Base-by-base conservation (phyloP, 2,797 vertebrate genomes). In the Eleutherodactylus coqui region DNA sequence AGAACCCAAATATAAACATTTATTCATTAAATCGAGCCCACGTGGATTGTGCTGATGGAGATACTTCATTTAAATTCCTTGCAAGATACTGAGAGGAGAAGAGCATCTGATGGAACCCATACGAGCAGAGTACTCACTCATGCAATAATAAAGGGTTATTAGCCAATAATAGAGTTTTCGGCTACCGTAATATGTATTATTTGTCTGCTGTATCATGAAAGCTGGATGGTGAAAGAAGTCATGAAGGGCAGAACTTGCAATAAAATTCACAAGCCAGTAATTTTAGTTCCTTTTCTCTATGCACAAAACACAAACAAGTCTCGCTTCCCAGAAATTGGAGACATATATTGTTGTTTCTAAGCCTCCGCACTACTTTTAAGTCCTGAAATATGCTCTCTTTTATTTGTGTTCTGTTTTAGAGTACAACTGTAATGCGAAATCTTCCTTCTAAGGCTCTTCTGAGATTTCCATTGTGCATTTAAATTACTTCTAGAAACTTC, bases 1-100 rank as follows among this genome's bases (percentile, higher is more conserved):
- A 86, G 58, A 80, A 79, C 24, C 83, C 91, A 92, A 92, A 94
- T 92, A 91, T 90, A 92, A 93, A 92, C 94, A 93, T 95, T 92
- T 94, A 93, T 94, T 94, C 43, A 75, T 64, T 79, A 85, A 67
- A 85, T 27, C 67, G 55, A 55, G 36, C 36, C 82, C 70, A 62
- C 60, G 45, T 45, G 51, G 38, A 43, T 75, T 41, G 19, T 43
- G 53, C 72, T 60, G 45, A 83, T 41, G 34, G 49, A 83, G 67
- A 72, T n/a, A 43, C 41, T 27, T 51, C 24, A 82, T 70, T 81
- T n/a, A 70, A 41, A 82, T 82, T 82, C 79, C 45, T 27, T 70
- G 64, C 79, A 73, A 58, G 80, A 27, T 70, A 17, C 32, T 10
- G 51, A 16, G 24, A 53, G 29, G 24, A 53, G 58, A 29, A 41